A percentile compares a stretch with the other conserved stretches of the same genome.
phyloP scores from a whole-genome alignment of 2,113 vertebrate species.

The Athene cunicularia region DNA sequence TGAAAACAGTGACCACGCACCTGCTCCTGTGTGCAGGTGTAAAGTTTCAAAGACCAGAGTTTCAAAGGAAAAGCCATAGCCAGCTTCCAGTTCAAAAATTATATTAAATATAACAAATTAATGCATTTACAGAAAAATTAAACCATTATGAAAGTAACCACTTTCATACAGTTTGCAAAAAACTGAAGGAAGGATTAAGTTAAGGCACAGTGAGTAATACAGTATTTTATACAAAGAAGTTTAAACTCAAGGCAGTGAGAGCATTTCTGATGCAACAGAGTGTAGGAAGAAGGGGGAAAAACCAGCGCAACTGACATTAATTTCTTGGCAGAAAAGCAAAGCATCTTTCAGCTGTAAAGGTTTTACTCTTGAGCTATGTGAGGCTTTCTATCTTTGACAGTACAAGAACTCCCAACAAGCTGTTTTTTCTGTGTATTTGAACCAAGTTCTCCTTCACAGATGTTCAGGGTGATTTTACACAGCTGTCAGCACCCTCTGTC shows the following conservation, averaged over 20 bases:
- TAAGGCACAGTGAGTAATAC: slow-evolving; percentile 78
- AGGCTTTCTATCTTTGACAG: neutral
- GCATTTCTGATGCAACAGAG: neutral
- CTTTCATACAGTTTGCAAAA: slow-evolving; percentile 66
- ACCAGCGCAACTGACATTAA: neutral
- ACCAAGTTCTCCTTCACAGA: neutral
- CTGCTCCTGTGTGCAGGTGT: rapidly evolving
- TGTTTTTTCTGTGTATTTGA: neutral
- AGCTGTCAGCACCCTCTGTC: neutral
- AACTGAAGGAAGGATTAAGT: slow-evolving; percentile 72
- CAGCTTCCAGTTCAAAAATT: slow-evolving; percentile 57
- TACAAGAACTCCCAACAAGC: neutral
- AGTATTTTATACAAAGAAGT: slow-evolving; percentile 51
- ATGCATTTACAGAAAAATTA: slow-evolving; percentile 73
- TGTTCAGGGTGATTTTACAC: neutral
- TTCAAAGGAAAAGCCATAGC: slow-evolving; percentile 34
- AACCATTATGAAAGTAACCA: slow-evolving; percentile 40
- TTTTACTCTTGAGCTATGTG: neutral
- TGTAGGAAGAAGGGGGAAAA: neutral
- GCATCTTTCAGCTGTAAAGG: neutral
- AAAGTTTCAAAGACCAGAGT: neutral
- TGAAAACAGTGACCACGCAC: neutral
- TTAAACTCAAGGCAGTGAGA: slow-evolving; percentile 49
- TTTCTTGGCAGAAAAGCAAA: slow-evolving; percentile 1
- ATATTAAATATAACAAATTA: slow-evolving; percentile 74